Evolutionary conservation across 2,888 invertebrate species (phyloP).

Genomic region (Anagyrus pseudococci): DNA sequence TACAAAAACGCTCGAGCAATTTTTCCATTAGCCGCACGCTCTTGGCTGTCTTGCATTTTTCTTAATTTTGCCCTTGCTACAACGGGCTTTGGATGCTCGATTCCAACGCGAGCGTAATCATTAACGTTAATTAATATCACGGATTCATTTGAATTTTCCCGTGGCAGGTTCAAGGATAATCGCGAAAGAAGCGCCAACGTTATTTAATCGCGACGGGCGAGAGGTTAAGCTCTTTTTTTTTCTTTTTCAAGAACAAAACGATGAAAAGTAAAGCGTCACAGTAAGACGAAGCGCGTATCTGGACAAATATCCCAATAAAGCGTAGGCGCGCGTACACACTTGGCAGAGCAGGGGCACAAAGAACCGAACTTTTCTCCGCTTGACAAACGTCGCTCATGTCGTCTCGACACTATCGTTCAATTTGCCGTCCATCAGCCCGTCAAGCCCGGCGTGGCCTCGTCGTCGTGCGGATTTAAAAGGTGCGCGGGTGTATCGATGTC

Average conservation of each 20-base stretch:
- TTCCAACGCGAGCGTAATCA: too few relatives aligned
- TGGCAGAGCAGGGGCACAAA: neutral
- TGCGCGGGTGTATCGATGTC: conserved; percentile 22
- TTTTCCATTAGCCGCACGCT: conserved; percentile 14
- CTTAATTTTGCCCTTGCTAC: neutral
- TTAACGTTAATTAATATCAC: too few relatives aligned
- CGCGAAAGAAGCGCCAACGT: too few relatives aligned
- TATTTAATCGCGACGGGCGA: too few relatives aligned
- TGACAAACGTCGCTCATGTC: conserved; percentile 32
- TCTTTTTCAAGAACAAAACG: too few relatives aligned
- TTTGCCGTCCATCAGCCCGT: conserved; percentile 26
- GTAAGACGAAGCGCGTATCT: conserved; percentile 9
- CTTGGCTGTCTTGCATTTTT: conserved; percentile 3
- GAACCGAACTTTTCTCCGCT: neutral
- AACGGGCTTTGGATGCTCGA: too few relatives aligned
- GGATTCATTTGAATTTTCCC: too few relatives aligned
- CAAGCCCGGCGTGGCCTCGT: neutral
- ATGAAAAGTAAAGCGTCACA: too few relatives aligned
- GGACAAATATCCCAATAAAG: conserved; percentile 32
- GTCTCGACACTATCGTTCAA: conserved; percentile 37
- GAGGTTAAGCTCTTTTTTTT: too few relatives aligned
- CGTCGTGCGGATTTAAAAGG: neutral
- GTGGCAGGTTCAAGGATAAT: too few relatives aligned
- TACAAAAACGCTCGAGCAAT: conserved; percentile 6
- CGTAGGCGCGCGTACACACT: neutral